Conservation (phyloP, 2,888 invertebrate species). For the Coremacera marginata region DNA sequence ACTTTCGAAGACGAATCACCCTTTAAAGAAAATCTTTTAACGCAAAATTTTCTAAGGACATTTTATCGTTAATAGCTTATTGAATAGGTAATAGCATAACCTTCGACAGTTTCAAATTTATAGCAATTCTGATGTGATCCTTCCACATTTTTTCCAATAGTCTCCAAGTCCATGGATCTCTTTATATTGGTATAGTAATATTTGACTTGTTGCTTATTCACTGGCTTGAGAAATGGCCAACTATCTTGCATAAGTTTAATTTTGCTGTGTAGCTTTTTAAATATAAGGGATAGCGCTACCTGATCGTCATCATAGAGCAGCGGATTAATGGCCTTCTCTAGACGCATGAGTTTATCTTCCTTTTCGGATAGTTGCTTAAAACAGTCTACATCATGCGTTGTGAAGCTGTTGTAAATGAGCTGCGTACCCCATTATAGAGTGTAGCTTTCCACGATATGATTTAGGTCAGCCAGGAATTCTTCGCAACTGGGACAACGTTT, state of each 20-base stretch:
- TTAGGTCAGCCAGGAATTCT: conserved; percentile 94
- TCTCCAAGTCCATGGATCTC: conserved; percentile 95
- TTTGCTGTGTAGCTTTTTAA: conserved; percentile 89
- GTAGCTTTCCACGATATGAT: conserved; percentile 96
- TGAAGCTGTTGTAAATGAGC: conserved; percentile 87
- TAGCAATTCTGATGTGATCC: no score
- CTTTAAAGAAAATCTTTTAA: no score
- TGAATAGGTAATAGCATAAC: no score
- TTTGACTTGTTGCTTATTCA: conserved; percentile 92
- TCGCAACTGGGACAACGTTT: conserved; percentile 95
- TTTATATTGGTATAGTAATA: conserved; percentile 95
- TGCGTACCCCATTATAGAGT: conserved; percentile 91
- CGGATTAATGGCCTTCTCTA: conserved; percentile 99
- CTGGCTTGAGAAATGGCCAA: conserved; percentile 98
- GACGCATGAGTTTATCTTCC: conserved; percentile 92
- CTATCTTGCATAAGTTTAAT: conserved; percentile 90
- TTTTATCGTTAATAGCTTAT: no score
- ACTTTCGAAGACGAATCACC: no score
- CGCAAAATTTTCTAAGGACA: no score
- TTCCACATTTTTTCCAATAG: conserved; percentile 90
- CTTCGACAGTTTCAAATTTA: no score
- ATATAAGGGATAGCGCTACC: conserved; percentile 91
- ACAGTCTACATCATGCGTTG: conserved; percentile 90
- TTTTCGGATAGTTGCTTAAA: no score
- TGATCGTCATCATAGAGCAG: conserved; percentile 97